Conservation (phyloP, 2,797 vertebrate species). For the Myiotriccus ornatus region DNA sequence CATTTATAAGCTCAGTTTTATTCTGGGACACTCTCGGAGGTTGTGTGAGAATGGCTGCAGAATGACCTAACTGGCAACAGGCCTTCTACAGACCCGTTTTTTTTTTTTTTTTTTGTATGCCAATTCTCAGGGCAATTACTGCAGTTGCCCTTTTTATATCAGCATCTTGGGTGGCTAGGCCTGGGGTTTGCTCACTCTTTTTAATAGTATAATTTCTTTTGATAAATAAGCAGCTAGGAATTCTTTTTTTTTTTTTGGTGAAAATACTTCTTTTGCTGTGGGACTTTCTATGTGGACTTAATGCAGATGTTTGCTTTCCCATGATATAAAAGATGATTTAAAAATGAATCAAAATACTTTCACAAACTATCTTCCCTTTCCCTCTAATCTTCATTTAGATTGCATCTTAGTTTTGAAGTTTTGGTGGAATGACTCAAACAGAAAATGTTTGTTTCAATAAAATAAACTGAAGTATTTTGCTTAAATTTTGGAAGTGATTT, state of each 20-base stretch:
- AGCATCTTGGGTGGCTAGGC: slow-evolving; percentile 60
- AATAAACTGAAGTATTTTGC: not conserved
- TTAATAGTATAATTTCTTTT: slow-evolving; percentile 60
- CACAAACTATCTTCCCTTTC: not conserved
- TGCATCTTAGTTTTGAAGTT: not conserved
- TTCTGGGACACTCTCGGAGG: slow-evolving; percentile 48
- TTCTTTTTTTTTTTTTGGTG: not conserved
- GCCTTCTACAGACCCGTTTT: slow-evolving; percentile 24
- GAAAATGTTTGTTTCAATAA: not conserved
- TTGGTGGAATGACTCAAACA: not conserved
- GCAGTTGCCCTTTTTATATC: slow-evolving; percentile 56
- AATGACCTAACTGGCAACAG: slow-evolving; percentile 64
- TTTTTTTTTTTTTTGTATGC: slow-evolving; percentile 41
- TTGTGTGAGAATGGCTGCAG: slow-evolving; percentile 57
- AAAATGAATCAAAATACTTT: slow-evolving; percentile 9
- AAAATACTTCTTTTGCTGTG: slow-evolving; percentile 40
- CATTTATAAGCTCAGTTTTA: slow-evolving; percentile 70
- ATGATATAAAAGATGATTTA: slow-evolving; percentile 18
- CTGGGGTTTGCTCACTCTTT: slow-evolving; percentile 52
- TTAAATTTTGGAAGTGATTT: not conserved
- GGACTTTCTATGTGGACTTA: slow-evolving; percentile 17
- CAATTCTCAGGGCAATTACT: slow-evolving; percentile 66
- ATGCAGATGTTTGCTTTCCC: slow-evolving; percentile 28
- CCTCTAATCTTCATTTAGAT: not conserved
- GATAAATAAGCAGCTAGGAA: slow-evolving; percentile 51